Evolutionary conservation across 2,113 vertebrate species (phyloP).

Genomic region (Embiotoca jacksoni): DNA sequence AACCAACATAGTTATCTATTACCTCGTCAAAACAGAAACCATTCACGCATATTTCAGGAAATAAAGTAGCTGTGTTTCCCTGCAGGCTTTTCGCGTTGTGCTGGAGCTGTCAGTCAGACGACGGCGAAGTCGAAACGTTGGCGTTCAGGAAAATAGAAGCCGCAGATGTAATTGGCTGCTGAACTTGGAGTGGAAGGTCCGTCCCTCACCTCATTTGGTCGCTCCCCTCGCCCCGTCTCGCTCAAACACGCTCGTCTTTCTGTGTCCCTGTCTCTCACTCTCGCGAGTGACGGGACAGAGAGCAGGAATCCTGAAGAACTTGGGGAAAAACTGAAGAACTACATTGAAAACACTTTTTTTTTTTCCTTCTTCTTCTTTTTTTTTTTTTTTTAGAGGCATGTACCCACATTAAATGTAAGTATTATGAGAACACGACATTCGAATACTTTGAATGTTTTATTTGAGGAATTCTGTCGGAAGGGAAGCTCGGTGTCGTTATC

Average conservation of each 20-base stretch:
- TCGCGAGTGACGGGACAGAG: neutral
- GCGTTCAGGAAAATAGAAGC: neutral
- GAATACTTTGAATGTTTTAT: neutral
- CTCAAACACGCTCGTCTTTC: neutral
- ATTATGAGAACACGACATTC: neutral
- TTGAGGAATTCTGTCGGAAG: neutral
- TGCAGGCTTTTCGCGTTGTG: neutral
- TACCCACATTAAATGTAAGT: conserved; percentile 13
- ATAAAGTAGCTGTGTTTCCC: neutral
- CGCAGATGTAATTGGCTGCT: conserved; percentile 48
- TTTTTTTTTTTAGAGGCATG: neutral
- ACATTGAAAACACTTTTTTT: neutral
- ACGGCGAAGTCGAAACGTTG: conserved; percentile 15
- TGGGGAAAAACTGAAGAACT: neutral
- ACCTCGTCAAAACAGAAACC: neutral
- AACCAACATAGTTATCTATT: neutral
- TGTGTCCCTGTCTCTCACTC: neutral
- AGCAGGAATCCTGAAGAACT: neutral
- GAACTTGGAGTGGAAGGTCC: conserved; percentile 9
- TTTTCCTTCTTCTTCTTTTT: too few species aligned
- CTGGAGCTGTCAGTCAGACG: neutral
- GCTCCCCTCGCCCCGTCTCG: neutral
- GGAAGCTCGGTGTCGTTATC: neutral
- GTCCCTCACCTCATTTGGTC: conserved; percentile 14
- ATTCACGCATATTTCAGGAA: neutral